Base-by-base conservation (phyloP, 2,113 vertebrate genomes). In the Spea bombifrons region DNA sequence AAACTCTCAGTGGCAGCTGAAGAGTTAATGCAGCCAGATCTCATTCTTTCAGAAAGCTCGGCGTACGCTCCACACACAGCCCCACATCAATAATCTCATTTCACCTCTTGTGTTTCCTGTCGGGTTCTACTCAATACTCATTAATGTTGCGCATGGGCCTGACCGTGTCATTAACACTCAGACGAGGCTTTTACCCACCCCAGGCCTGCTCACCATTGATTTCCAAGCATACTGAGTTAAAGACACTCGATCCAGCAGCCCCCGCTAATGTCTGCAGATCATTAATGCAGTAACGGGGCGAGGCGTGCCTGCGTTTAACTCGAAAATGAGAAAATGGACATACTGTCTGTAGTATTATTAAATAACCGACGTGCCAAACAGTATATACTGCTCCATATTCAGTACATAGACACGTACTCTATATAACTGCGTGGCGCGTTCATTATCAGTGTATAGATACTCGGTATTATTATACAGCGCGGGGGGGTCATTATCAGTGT, bases 71-170 rank as follows among this genome's bases (percentile, higher is more conserved):
- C 64, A 43, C 8, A 16, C 47, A 12, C 45, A 63, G 76, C n/a
- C n/a, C n/a, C n/a, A n/a, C n/a, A n/a, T 78, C 76, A 17, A 78
- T 78, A 71, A 43, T 71, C 57, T 65, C 46, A 65, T 78, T 72
- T 72, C 68, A 64, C 57, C 59, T 65, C 48, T 65, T 8, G 7
- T 46, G 16, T 48, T 72, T 65, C 57, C 44, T 44, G 53, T 72
- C 47, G 30, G 59, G 3, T 61, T n/a, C 48, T 44, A 43, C 30
- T 78, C 76, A 72, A 78, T 78, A 72, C 68, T 78, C 76, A 78
- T 78, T 78, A 78, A 65, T 45, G 69, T 53, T 52, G 30, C 69
- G 65, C 13, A 16, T 10, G 59, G 68, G 57, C 69, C 47, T 0
- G 47, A 64, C 68, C 68, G 46, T 65, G 70, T 78, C 68, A 71